phyloP scores from a whole-genome alignment of 2,113 vertebrate species.

The Syrmaticus mikado region DNA sequence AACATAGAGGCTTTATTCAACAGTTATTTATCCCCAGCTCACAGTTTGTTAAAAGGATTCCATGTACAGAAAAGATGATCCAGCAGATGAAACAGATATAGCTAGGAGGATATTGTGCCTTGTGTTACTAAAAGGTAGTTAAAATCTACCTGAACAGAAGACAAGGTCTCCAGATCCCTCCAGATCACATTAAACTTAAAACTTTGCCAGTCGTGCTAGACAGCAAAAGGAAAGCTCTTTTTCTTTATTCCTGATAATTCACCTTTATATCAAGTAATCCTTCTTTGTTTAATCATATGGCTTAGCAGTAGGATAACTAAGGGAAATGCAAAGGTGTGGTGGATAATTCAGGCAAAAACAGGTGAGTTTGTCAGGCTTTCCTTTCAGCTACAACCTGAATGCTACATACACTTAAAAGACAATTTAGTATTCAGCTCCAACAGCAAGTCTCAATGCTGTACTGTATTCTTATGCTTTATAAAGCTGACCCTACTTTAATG shows the following conservation, averaged over 20 bases:
- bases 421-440: neutral
- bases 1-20: neutral
- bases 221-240: neutral
- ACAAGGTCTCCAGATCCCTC: neutral
- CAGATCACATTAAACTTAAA: neutral
- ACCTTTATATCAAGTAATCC: neutral
- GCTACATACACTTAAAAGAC: neutral
- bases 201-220: neutral
- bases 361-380: neutral
- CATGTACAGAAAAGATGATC: neutral
- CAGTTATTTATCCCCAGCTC: conserved; percentile 7
- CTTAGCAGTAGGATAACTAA: neutral
- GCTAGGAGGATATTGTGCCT: neutral
- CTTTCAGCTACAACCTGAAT: neutral
- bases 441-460: neutral
- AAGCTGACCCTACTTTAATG: neutral
- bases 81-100: neutral
- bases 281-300: neutral
- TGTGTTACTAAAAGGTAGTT: neutral
- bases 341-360: neutral
- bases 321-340: neutral
- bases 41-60: neutral
- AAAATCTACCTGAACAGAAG: neutral
- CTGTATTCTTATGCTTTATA: neutral
- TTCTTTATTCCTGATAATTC: neutral